Evolutionary conservation across 2,113 vertebrate genomes (phyloP).

Genomic region (Protomyctophum bolini): DNA sequence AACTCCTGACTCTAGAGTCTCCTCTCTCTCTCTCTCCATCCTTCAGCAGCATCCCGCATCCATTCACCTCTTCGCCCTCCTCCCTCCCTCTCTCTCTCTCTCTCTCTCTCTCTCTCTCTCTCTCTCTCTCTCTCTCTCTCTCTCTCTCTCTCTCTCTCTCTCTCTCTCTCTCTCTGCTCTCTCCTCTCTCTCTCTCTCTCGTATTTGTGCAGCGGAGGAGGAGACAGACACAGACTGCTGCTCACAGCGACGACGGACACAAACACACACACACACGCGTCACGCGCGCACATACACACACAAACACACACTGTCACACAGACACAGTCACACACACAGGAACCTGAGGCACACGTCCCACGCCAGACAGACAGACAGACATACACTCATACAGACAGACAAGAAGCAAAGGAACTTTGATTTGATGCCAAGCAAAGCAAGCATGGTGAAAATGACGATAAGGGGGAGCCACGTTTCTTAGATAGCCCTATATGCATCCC

Average conservation of each 20-base stretch:
- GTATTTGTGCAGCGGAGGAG: slow-evolving; percentile 56
- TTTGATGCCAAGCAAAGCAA: slow-evolving; percentile 55
- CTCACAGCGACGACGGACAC: too few relatives aligned
- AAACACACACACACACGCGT: too few relatives aligned
- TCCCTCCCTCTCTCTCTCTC: slow-evolving; percentile 43
- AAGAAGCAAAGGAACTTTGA: slow-evolving; percentile 68
- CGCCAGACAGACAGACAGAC: slow-evolving; percentile 29
- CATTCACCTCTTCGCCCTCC: slow-evolving; percentile 61
- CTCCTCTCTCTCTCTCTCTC: slow-evolving; percentile 61
- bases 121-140: slow-evolving; percentile 45
- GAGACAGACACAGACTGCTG: slow-evolving; percentile 60
- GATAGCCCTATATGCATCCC: slow-evolving; percentile 58
- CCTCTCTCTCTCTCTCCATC: slow-evolving; percentile 84
- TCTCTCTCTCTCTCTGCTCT: slow-evolving; percentile 58
- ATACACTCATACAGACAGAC: slow-evolving; percentile 35
- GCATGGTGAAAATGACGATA: slow-evolving; percentile 56
- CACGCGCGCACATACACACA: too few relatives aligned
- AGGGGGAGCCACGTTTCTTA: slow-evolving; percentile 48
- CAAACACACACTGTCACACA: not conserved
- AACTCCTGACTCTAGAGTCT: slow-evolving; percentile 81
- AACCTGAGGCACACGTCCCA: slow-evolving; percentile 70
- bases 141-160: slow-evolving; percentile 47
- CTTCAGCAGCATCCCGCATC: slow-evolving; percentile 77
- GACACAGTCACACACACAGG: slow-evolving; percentile 17
- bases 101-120: slow-evolving; percentile 65